These are phyloP conservation scores for Axis porcinus DNA, from an alignment of 2,113 vertebrate genomes.

Conservation along the genomic window DNA sequence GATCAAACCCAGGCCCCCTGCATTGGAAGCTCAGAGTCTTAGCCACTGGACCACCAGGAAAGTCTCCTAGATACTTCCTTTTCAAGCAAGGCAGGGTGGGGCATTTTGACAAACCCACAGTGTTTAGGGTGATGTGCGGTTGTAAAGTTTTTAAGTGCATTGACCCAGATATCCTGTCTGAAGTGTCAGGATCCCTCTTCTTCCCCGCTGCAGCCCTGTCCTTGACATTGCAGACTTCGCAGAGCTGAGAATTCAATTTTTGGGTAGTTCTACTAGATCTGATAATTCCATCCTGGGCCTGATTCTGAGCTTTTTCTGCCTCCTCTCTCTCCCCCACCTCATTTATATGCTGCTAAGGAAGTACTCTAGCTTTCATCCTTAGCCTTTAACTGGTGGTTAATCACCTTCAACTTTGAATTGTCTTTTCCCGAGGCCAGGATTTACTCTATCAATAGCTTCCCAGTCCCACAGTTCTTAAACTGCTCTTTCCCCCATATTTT, in stretches of 20 bases:
- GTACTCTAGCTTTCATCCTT: neutral
- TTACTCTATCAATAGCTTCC: neutral
- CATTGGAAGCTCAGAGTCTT: neutral
- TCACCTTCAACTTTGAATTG: neutral
- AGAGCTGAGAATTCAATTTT: neutral
- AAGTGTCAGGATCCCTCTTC: neutral
- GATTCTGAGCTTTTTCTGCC: neutral
- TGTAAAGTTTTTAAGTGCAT: neutral
- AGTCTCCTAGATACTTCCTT: neutral
- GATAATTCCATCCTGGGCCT: neutral
- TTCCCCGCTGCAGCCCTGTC: neutral
- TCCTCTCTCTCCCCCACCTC: accelerated
- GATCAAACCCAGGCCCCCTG: neutral
- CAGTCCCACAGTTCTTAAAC: neutral
- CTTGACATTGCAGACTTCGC: neutral
- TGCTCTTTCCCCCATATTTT: neutral
- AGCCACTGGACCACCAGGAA: neutral
- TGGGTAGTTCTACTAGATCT: neutral
- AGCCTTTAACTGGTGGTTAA: neutral
- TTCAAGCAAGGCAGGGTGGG: neutral
- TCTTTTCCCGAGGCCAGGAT: neutral
- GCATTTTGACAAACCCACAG: neutral
- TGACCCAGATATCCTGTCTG: neutral
- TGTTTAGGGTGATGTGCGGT: neutral
- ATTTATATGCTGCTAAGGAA: neutral